Conservation (phyloP, 2,113 vertebrate genomes). For the Leucopternis melanops region DNA sequence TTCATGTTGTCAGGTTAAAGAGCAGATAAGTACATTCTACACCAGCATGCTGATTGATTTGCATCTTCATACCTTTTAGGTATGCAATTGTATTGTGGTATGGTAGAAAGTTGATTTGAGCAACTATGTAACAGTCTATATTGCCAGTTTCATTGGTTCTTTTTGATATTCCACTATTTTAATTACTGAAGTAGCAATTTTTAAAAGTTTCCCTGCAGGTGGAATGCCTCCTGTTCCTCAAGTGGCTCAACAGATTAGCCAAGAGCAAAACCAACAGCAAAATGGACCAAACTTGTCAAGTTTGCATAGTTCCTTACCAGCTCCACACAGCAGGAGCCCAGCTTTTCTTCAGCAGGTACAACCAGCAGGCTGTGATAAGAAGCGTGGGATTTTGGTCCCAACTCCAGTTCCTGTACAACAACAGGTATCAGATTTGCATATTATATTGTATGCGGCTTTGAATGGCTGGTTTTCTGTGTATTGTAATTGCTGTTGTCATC, state of each 20-base stretch:
- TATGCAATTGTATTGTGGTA: neutral
- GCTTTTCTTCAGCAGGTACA: neutral
- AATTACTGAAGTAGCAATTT: neutral
- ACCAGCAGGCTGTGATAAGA: slow-evolving; percentile 63
- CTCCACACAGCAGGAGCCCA: slow-evolving; percentile 5
- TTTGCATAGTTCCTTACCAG: slow-evolving; percentile 76
- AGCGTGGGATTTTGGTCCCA: slow-evolving; percentile 41
- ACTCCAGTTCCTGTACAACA: slow-evolving; percentile 56
- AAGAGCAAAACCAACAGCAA: slow-evolving; percentile 82
- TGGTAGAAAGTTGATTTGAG: neutral
- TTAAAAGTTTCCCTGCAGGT: slow-evolving; percentile 66
- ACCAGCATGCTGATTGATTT: neutral
- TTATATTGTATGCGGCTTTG: neutral
- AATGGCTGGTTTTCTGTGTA: neutral
- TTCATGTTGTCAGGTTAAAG: neutral
- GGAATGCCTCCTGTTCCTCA: slow-evolving; percentile 81
- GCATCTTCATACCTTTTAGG: neutral
- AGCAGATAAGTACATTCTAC: neutral
- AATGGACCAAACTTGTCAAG: slow-evolving; percentile 85
- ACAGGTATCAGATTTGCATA: neutral
- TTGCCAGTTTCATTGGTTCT: neutral
- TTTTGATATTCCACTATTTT: neutral
- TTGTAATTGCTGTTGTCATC: neutral
- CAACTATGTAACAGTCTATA: neutral
- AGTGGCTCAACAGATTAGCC: slow-evolving; percentile 75